Base-by-base conservation (phyloP, 2,113 vertebrate species). In the Xenopus borealis region DNA sequence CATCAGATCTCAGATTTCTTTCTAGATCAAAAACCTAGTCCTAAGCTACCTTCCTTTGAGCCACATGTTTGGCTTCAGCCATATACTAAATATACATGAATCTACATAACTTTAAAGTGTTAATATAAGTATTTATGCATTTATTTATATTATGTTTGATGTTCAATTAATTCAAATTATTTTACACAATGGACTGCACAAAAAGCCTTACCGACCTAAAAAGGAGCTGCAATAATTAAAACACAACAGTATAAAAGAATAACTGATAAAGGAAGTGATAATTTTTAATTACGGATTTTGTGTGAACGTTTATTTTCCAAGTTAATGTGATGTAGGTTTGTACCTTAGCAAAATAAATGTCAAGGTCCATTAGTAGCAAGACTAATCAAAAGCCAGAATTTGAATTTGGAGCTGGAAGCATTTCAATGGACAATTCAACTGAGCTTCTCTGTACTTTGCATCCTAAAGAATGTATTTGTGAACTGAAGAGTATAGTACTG, bases 321-420 rank as follows among this genome's bases (percentile, higher is more conserved):
- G 16, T 10, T 50, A 69, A 77, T 71, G 78, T 79, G 80, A 72
- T 7, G 7, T 57, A 80, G 81, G 82, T 80, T 80, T 53, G 81
- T 79, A 84, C 80, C 80, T 87, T 81, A 69, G 79, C 84, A 86
- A 85, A 76, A 75, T 62, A 27, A 27, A 27, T 27, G 3, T 27
- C 23, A 75, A 81, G 81, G 80, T 83, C 86, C 87, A 86, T 91
- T 89, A 88, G 85, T 83, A 85, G 79, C 72, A 66, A 66, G 68
- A 80, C 80, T 87, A 82, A 85, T 89, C 88, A 87, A 79, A n/a
- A 86, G 87, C 90, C 87, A 86, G 80, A 84, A 61, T 72, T 7
- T 47, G 86, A 84, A 82, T 81, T 81, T 53, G 77, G 80, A 84
- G 83, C 81, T 87, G 83, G 85, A 87, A 82, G 84, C 66, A 71